Evolutionary conservation across 1,140 invertebrate species (phyloP).

Genomic region (Lepidurus arcticus): DNA sequence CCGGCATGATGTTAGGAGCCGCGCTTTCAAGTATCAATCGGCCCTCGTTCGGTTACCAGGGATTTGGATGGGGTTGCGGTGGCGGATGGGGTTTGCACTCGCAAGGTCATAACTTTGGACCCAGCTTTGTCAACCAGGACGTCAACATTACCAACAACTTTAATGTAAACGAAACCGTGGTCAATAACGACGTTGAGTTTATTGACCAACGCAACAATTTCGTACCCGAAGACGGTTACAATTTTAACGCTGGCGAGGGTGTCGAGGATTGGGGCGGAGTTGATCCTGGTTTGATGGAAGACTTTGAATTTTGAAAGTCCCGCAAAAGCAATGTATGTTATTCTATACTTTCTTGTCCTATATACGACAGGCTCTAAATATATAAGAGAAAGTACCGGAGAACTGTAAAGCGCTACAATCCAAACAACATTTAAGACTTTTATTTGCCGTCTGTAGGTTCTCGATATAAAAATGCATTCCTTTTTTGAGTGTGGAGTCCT

Average conservation of each 20-base stretch:
- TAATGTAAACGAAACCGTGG: neutral
- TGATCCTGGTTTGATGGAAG: neutral
- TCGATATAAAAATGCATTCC: too few relatives aligned
- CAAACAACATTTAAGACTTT: too few relatives aligned
- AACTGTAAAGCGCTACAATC: too few relatives aligned
- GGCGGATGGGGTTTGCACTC: neutral
- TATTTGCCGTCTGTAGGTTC: too few relatives aligned
- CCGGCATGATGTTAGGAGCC: neutral
- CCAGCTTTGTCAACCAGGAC: neutral
- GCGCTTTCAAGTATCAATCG: neutral
- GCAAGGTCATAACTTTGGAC: neutral
- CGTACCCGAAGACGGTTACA: neutral
- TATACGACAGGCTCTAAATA: too few relatives aligned
- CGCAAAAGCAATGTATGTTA: neutral
- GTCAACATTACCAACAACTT: slow-evolving; percentile 15
- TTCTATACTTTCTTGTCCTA: neutral
- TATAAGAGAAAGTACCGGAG: too few relatives aligned
- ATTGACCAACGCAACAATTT: neutral
- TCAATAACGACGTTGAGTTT: neutral
- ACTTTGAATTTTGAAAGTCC: neutral
- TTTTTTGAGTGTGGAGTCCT: too few relatives aligned
- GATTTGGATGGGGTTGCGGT: slow-evolving; percentile 7
- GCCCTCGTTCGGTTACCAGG: neutral
- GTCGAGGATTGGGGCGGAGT: neutral
- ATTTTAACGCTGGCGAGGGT: neutral